phyloP scores from a whole-genome alignment of 1,140 invertebrate species.

The Dendroctonus ponderosae region DNA sequence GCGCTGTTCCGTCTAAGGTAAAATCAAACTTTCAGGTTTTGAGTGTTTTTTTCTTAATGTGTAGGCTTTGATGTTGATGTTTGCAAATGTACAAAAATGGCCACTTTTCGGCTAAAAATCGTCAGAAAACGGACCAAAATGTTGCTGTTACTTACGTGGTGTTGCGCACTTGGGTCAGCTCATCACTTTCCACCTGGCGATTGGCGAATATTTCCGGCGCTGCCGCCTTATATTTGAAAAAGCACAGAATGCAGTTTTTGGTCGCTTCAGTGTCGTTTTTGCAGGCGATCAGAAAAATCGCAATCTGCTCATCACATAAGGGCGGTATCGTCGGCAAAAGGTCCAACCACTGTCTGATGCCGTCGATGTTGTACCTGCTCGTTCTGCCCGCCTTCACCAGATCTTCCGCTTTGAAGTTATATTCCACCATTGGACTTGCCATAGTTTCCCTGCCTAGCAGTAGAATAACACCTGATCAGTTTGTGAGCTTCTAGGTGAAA shows the following conservation, averaged over 20 bases:
- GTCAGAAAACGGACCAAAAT: too few relatives aligned
- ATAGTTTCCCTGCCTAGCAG: too few relatives aligned
- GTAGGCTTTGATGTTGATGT: too few relatives aligned
- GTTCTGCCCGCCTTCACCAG: conserved; percentile 35
- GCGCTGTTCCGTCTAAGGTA: too few relatives aligned
- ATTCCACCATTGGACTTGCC: conserved; percentile 6
- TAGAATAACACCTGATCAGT: too few relatives aligned
- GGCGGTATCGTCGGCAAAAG: conserved; percentile 32
- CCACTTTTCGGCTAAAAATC: too few relatives aligned
- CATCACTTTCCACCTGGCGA: conserved; percentile 46
- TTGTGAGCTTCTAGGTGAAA: too few relatives aligned
- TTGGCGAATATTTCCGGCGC: conserved; percentile 60
- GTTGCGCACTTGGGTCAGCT: conserved; percentile 25
- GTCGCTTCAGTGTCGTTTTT: conserved; percentile 56
- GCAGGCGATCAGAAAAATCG: conserved; percentile 62
- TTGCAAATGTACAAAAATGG: too few relatives aligned
- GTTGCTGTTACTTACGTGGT: too few relatives aligned
- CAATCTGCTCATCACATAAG: conserved; percentile 50
- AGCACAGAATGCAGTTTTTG: conserved; percentile 59
- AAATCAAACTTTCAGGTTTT: too few relatives aligned
- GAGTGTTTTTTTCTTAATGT: too few relatives aligned
- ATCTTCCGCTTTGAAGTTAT: conserved; percentile 34
- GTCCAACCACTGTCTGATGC: conserved; percentile 38
- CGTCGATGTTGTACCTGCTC: conserved; percentile 35
- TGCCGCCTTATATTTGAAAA: conserved; percentile 57